phyloP scores from a whole-genome alignment of 2,888 invertebrate genomes.

The Zeuzera pyrina region DNA sequence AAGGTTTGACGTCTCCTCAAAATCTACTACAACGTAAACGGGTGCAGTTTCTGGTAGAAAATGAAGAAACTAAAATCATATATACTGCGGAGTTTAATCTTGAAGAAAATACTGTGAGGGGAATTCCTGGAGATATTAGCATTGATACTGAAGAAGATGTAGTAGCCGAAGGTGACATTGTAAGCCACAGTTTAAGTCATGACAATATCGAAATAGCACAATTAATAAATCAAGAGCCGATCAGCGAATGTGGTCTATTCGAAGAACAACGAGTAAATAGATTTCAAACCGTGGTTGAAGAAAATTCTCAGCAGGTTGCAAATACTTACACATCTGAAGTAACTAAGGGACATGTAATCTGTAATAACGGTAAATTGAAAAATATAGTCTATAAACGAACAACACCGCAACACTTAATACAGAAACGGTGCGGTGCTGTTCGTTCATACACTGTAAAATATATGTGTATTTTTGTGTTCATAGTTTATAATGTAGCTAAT shows the following conservation, averaged over 20 bases:
- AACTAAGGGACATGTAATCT: background rate
- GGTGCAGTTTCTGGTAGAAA: slow-evolving; percentile 81
- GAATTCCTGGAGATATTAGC: slow-evolving; percentile 23
- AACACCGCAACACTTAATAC: too few relatives aligned
- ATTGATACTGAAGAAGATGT: slow-evolving; percentile 41
- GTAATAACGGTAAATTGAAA: background rate
- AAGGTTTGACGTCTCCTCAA: slow-evolving; percentile 34
- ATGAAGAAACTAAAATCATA: slow-evolving; percentile 66
- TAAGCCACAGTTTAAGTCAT: slow-evolving; percentile 42
- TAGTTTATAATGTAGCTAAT: background rate
- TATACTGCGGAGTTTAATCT: slow-evolving; percentile 64
- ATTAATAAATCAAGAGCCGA: slow-evolving; percentile 27
- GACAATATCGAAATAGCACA: slow-evolving; percentile 25
- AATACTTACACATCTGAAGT: slow-evolving; percentile 15
- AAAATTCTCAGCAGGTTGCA: slow-evolving; percentile 14
- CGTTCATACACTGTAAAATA: too few relatives aligned
- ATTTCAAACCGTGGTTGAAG: slow-evolving; percentile 24
- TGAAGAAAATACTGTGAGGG: slow-evolving; percentile 37
- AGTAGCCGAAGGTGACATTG: slow-evolving; percentile 50
- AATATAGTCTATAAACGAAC: too few relatives aligned
- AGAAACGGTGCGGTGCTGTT: too few relatives aligned
- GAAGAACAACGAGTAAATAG: slow-evolving; percentile 24
- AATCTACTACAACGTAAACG: slow-evolving; percentile 74
- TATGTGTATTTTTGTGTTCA: too few relatives aligned
- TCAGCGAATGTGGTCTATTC: slow-evolving; percentile 19